Base-by-base conservation (phyloP, 2,113 vertebrate genomes). In the Edolisoma coerulescens region DNA sequence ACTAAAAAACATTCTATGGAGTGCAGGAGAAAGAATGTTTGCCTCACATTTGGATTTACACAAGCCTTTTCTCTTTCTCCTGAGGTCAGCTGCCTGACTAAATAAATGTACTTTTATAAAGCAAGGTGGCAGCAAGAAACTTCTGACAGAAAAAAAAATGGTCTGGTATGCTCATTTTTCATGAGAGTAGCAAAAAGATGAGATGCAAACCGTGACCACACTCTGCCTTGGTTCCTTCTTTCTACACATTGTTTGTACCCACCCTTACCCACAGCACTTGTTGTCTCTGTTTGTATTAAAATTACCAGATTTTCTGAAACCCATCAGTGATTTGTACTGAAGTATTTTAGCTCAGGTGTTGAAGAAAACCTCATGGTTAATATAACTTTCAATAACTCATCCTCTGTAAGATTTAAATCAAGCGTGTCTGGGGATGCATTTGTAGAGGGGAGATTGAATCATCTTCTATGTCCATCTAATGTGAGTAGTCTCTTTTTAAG, bases 41-140 rank as follows among this genome's bases (percentile, higher is more conserved):
- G 5, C 30, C 70, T 91, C 45, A 56, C 54, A 30, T 13, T 63
- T 17, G 32, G 70, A 78, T 91, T 88, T 85, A 70, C 86, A 67
- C 24, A 61, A 86, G 33, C 6, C 10, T 84, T 92, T 91, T 69
- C 87, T 88, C 63, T 73, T 79, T 91, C 63, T 93, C n/a, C 59
- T 63, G 68, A 94, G 93, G 95, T 96, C 95, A 97, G 75, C 71
- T 93, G 82, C 82, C 85, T 94, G 85, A 77, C 88, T 96, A 90
- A 96, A 97, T 93, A 93, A 93, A 93, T 95, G 95, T 94, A 88
- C 87, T 96, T 95, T 91, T 93, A 94, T 93, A 96, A 97, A 96
- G 96, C 93, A 96, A 97, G 95, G 95, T 96, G 95, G 95, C 95
- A 96, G 93, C 85, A 96, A 95, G 96, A 96, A 97, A 95, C 95